Base-by-base conservation (phyloP, 2,888 invertebrate species). In the Biston betularia region DNA sequence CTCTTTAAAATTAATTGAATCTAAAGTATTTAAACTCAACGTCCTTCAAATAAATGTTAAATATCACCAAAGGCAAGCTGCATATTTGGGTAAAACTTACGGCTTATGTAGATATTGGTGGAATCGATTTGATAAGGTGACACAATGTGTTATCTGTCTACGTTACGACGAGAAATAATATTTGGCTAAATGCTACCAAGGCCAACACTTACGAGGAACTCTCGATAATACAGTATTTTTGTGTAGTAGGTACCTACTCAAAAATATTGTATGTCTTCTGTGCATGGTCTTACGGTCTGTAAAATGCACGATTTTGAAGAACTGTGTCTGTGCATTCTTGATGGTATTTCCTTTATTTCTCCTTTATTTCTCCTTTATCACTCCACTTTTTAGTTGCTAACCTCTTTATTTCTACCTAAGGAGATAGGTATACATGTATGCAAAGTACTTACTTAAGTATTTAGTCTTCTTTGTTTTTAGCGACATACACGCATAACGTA, bases 201-300 rank as follows among this genome's bases (percentile, higher is more conserved):
- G 92, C 86, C 90, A 89, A 71, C 78, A 73, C 67, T 81, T 86
- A 89, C 86, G 81, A 88, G 88, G 86, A 89, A 89, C 87, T 88
- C 81, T 59, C 79, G 77, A 82, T 79, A 78, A 77, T 62, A 75
- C 72, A 75, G 70, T 69, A 61, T 66, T 53, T 49, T 49, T 35
- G 33, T n/a, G n/a, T n/a, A 40, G 33, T 49, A 55, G 15, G 12
- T 61, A 60, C n/a, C 9, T 14, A n/a, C n/a, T n/a, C n/a, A n/a
- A n/a, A n/a, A n/a, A n/a, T n/a, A n/a, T n/a, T n/a, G n/a, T n/a
- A n/a, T n/a, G n/a, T n/a, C n/a, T n/a, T n/a, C n/a, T n/a, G n/a
- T n/a, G n/a, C n/a, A n/a, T n/a, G n/a, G 3, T 24, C 24, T 24
- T 24, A 24, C 24, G 38, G 9, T 38, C 38, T 38, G 38, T 6